phyloP scores from a whole-genome alignment of 2,888 invertebrate species.

The Lasioglossum figueresi region DNA sequence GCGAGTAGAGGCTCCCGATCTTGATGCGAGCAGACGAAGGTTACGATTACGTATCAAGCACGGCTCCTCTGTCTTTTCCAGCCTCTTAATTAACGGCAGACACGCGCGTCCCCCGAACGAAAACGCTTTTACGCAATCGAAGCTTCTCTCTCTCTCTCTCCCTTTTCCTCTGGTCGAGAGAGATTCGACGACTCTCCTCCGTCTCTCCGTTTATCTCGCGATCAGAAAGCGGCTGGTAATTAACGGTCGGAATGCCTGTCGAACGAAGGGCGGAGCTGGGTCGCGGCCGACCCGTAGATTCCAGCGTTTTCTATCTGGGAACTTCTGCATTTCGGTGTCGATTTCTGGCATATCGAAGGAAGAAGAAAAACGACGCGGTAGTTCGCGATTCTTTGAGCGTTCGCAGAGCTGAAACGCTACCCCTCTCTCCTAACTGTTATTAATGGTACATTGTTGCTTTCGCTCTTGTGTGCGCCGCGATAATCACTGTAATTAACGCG shows the following conservation, averaged over 20 bases:
- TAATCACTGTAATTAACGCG: constrained; percentile 40
- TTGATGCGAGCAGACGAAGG: constrained; percentile 65
- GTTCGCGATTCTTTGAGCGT: constrained; percentile 3
- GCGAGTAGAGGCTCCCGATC: constrained; percentile 38
- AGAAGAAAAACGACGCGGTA: constrained; percentile 39
- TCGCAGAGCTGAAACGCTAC: constrained; percentile 26
- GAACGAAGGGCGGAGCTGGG: background rate
- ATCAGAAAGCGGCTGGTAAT: constrained; percentile 42
- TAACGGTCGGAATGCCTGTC: constrained; percentile 15
- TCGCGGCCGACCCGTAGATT: background rate
- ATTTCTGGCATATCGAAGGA: background rate
- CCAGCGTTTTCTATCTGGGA: background rate
- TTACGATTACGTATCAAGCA: constrained; percentile 66
- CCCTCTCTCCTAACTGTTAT: constrained; percentile 59
- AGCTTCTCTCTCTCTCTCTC: background rate
- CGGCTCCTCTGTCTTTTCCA: constrained; percentile 62
- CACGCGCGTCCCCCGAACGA: constrained; percentile 38
- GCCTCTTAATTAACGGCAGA: constrained; percentile 71
- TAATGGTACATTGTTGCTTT: constrained; percentile 57
- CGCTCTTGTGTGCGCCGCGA: constrained; percentile 32
- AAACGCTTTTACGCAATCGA: constrained; percentile 43
- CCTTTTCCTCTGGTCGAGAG: background rate
- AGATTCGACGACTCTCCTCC: constrained; percentile 30
- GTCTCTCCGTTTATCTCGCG: constrained; percentile 1
- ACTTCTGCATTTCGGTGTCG: background rate